phyloP scores from a whole-genome alignment of 2,113 vertebrate genomes.

The Puffinus mauretanicus region DNA sequence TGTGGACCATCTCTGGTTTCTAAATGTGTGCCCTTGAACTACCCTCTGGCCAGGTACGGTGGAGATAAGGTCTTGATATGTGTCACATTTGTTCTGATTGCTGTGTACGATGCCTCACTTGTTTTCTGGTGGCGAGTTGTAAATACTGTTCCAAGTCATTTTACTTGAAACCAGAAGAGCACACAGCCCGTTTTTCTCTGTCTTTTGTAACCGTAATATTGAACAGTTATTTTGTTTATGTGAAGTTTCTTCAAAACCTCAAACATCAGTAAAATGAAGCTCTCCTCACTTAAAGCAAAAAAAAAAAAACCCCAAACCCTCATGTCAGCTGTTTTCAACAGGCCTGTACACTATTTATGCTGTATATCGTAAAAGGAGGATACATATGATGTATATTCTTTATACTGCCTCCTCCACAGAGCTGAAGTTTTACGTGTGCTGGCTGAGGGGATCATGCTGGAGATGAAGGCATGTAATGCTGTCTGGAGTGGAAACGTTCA shows the following conservation, averaged over 20 bases:
- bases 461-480: background rate
- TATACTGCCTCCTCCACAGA: background rate
- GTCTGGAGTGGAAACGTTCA: background rate
- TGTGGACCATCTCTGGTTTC: background rate
- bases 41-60: background rate
- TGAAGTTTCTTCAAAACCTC: background rate
- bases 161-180: background rate
- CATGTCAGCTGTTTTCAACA: background rate
- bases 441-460: background rate
- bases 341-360: background rate
- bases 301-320: background rate
- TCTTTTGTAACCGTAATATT: background rate
- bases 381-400: background rate
- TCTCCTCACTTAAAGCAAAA: background rate
- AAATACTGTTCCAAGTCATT: background rate
- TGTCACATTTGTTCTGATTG: background rate
- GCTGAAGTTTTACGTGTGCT: background rate
- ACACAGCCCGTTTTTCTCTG: background rate
- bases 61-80: background rate
- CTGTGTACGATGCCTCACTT: background rate
- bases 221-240: background rate
- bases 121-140: background rate
- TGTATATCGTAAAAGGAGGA: background rate
- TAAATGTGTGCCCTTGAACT: background rate
- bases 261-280: background rate